phyloP scores from a whole-genome alignment of 2,113 vertebrate species.

The Pristiophorus japonicus region DNA sequence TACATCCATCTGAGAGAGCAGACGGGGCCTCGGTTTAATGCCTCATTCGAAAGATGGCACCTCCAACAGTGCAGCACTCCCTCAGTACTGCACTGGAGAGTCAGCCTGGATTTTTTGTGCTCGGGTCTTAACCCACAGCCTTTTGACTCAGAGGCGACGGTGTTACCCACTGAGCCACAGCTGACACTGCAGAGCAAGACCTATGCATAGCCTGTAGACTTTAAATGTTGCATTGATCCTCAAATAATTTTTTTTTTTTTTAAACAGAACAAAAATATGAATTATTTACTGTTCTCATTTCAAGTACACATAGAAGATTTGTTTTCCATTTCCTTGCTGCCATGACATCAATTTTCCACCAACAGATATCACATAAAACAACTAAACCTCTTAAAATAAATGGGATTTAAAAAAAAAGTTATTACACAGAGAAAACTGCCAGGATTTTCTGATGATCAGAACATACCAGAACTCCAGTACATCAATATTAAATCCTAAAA shows the following conservation, averaged over 20 bases:
- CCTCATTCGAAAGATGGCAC: no score
- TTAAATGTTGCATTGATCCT: not conserved
- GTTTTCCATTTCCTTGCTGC: constrained; percentile 14
- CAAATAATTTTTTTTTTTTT: not conserved
- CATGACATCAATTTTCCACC: not conserved
- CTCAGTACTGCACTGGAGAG: no score
- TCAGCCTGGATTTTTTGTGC: no score
- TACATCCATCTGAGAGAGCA: no score
- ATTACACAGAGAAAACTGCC: not conserved
- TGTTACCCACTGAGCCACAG: no score
- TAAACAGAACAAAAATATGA: not conserved
- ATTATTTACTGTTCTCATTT: not conserved
- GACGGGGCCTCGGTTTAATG: no score
- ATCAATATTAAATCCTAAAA: constrained; percentile 26
- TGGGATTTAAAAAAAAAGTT: not conserved
- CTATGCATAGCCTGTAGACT: not conserved
- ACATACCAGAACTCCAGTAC: constrained; percentile 4
- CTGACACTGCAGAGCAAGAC: not conserved
- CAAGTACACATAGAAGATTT: not conserved
- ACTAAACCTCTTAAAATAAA: constrained; percentile 18
- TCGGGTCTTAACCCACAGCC: no score
- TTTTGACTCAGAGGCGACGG: no score
- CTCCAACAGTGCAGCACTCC: no score
- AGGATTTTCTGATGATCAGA: constrained; percentile 25
- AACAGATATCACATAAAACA: constrained; percentile 17